These are phyloP conservation scores for Ethmia dodecea DNA, from an alignment of 2,888 invertebrate genomes.

Conservation along the genomic window DNA sequence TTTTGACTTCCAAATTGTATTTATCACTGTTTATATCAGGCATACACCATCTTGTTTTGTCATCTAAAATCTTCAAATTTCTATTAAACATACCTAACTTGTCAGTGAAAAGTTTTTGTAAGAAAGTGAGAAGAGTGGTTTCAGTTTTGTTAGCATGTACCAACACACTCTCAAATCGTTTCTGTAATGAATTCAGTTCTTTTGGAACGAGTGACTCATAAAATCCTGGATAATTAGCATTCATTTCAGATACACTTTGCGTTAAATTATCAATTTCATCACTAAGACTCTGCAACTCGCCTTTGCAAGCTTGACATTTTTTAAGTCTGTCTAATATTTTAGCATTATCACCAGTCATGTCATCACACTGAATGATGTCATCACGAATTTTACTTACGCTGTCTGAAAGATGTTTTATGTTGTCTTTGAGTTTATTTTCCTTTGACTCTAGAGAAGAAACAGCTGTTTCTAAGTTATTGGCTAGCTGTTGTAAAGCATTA, in stretches of 20 bases:
- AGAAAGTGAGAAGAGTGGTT: constrained; percentile 85
- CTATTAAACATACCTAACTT: constrained; percentile 89
- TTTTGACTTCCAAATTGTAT: constrained; percentile 94
- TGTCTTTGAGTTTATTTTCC: constrained; percentile 83
- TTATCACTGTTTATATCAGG: constrained; percentile 93
- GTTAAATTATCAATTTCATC: constrained; percentile 83
- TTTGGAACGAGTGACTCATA: constrained; percentile 87
- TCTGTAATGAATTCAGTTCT: constrained; percentile 89
- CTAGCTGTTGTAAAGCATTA: constrained; percentile 82
- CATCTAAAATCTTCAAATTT: constrained; percentile 87
- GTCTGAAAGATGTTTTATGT: constrained; percentile 84
- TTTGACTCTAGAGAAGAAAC: constrained; percentile 85
- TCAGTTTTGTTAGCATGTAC: constrained; percentile 90
- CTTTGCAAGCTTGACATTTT: constrained; percentile 84
- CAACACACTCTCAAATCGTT: constrained; percentile 87
- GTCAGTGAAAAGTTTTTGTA: constrained; percentile 92
- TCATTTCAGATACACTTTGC: constrained; percentile 83
- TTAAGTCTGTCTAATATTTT: constrained; percentile 89
- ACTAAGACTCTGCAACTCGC: constrained; percentile 82
- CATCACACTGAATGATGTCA: constrained; percentile 92
- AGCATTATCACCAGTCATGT: constrained; percentile 90
- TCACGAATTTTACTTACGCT: constrained; percentile 86
- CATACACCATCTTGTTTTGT: constrained; percentile 94
- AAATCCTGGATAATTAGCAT: constrained; percentile 86
- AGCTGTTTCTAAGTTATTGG: constrained; percentile 84